Evolutionary conservation across 2,113 vertebrate genomes (phyloP).

Genomic region (Nannospalax galili): DNA sequence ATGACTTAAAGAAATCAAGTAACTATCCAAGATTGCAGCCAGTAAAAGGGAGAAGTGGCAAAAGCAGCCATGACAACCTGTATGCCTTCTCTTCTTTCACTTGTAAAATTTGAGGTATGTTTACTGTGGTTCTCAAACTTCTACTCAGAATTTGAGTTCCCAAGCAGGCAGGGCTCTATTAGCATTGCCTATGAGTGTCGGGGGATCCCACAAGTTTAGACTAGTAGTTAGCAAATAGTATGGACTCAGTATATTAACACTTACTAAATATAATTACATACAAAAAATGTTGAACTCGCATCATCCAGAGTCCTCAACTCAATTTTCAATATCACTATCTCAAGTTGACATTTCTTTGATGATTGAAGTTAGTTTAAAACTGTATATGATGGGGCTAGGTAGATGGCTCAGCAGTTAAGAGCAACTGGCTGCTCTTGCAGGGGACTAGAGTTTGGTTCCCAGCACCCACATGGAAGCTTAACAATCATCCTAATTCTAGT

Average conservation of each 20-base stretch:
- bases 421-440: too few relatives aligned
- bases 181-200: too few relatives aligned
- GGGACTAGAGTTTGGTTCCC: too few relatives aligned
- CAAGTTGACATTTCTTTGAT: not conserved
- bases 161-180: not conserved
- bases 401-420: too few relatives aligned
- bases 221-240: not conserved
- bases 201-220: too few relatives aligned
- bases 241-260: not conserved
- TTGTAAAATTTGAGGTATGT: not conserved
- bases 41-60: not conserved
- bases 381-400: too few relatives aligned
- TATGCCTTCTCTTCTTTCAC: not conserved
- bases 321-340: not conserved
- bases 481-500: too few relatives aligned
- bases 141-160: not conserved
- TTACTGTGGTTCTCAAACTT: not conserved
- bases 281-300: not conserved
- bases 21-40: not conserved
- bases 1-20: not conserved
- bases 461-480: too few relatives aligned
- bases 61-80: not conserved
- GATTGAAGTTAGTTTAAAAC: slow-evolving; percentile 3
- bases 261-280: not conserved
- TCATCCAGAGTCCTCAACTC: not conserved